A percentile compares a stretch with the other conserved stretches of the same genome.
Conservation (phyloP, 2,888 invertebrate genomes). For the Actias luna region DNA sequence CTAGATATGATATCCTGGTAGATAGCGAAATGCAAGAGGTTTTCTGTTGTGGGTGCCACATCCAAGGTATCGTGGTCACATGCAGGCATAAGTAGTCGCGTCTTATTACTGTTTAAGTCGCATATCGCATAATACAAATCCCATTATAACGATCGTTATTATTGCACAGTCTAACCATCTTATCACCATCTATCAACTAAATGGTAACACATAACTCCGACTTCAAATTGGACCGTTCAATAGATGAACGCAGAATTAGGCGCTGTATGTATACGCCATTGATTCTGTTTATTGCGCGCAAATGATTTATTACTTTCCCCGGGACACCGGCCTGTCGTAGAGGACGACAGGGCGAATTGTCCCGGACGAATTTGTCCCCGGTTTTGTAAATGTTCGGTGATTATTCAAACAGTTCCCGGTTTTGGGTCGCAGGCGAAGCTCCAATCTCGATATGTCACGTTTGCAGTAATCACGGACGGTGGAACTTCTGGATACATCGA, state of each 20-base stretch:
- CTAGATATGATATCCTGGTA: too few relatives aligned
- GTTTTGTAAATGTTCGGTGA: slow-evolving; percentile 51
- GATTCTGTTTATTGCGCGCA: slow-evolving; percentile 11
- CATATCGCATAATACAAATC: too few relatives aligned
- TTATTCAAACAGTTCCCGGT: slow-evolving; percentile 43
- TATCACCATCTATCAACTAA: neutral
- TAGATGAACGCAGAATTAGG: slow-evolving; percentile 4
- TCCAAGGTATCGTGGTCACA: too few relatives aligned
- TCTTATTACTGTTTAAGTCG: too few relatives aligned
- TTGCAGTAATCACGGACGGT: neutral
- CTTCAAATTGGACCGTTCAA: slow-evolving; percentile 3
- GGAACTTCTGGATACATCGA: neutral
- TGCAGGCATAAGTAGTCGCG: too few relatives aligned
- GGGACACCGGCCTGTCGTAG: slow-evolving; percentile 1
- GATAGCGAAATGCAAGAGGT: too few relatives aligned
- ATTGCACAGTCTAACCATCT: too few relatives aligned
- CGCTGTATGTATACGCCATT: slow-evolving; percentile 11
- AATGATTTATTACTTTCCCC: slow-evolving; percentile 12
- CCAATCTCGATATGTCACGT: neutral
- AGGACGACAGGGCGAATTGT: slow-evolving; percentile 47
- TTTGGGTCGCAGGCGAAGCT: neutral
- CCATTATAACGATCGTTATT: too few relatives aligned
- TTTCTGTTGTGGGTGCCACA: too few relatives aligned
- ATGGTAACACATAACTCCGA: slow-evolving; percentile 5
- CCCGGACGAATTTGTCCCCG: slow-evolving; percentile 58